Evolutionary conservation across 2,113 vertebrate genomes (phyloP).

Genomic region (Oreochromis spilurus): DNA sequence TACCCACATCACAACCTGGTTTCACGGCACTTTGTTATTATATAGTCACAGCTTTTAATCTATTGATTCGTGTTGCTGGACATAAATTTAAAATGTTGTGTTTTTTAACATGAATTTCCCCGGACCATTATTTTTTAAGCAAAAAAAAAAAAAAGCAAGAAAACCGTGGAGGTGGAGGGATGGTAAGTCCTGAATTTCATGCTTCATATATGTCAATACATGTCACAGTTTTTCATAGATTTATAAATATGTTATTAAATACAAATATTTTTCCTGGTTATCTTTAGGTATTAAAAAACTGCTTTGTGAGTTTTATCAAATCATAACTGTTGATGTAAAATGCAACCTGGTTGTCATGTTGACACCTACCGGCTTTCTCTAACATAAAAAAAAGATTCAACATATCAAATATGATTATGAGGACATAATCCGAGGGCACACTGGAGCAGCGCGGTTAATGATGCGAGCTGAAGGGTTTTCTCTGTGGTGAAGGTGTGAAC

Average conservation of each 20-base stretch:
- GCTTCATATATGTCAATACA: background rate
- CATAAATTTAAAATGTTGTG: background rate
- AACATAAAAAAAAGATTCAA: background rate
- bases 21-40: background rate
- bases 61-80: background rate
- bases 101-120: background rate
- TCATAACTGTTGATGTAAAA: background rate
- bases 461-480: background rate
- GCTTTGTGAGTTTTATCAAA: background rate
- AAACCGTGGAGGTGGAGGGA: rapidly evolving
- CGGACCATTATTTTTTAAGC: background rate
- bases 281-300: background rate
- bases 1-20: background rate
- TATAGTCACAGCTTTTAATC: background rate
- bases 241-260: background rate
- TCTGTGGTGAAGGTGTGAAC: background rate
- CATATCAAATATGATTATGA: background rate
- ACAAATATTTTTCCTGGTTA: background rate
- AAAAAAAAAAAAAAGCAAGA: background rate
- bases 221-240: background rate
- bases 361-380: background rate
- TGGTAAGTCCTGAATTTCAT: background rate
- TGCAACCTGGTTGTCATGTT: background rate
- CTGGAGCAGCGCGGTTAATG: background rate
- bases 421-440: background rate